Evolutionary conservation across 1,140 invertebrate genomes (phyloP), one percentile per base, ranked within the genome.

Genomic region (Lepidurus arcticus): DNA sequence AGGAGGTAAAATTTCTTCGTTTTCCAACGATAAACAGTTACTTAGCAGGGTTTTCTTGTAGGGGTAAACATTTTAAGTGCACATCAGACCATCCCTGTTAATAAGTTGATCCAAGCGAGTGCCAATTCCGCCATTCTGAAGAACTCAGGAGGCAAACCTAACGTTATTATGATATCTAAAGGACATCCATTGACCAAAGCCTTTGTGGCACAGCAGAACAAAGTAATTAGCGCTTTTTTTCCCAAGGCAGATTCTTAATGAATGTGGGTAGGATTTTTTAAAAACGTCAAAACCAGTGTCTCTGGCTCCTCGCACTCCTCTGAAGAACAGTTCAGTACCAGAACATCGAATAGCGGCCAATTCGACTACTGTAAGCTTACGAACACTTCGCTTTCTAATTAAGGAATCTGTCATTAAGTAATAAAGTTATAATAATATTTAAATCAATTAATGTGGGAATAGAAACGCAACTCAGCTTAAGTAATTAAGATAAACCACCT

Each of bases 141-240:
- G 13, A 65, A 65, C 53, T 65, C 53, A 7, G 53, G 53, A 65
- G 53, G 53, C 53, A 65, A 65, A 16, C 53, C 53, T 13, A 65
- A 65, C 13, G 53, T 65, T 65, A 65, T 65, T 65, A 65, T 65
- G 53, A 65, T 65, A n/a, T 65, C 53, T 7, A 65, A 65, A 65
- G 53, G 53, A 65, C 53, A 65, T 16, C 53, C 53, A 0, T 65
- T 65, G 53, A 65, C 53, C 16, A 65, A 65, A 21, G 53, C 53
- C 21, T 65, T 65, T 16, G 53, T 65, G 8, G 53, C 53, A 13
- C 53, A 65, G 53, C 53, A 65, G 53, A 65, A 65, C 53, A 65
- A 65, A 65, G 53, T 65, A 65, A 65, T 11, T 65, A 34, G 34
- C 34, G 2, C 1, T 34, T 34, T 34, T 34, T 4, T 34, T 34